Evolutionary conservation across 2,797 vertebrate genomes (phyloP), one percentile per base, ranked within the genome.

Genomic region (Anolis apletophallus): DNA sequence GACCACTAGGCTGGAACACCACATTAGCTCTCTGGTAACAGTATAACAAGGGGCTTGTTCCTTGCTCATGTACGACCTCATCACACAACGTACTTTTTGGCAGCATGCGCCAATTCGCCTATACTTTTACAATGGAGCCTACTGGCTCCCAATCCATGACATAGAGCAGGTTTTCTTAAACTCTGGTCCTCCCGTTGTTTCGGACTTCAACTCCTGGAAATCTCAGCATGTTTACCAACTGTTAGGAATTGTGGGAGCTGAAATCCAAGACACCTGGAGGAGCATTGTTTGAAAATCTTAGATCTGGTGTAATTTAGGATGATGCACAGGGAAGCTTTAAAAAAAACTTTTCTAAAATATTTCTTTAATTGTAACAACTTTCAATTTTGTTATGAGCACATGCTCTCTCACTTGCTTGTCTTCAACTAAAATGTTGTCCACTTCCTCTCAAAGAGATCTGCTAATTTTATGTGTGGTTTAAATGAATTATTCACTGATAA

Each of bases 331-430:
- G 93, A 93, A 86, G 80, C n/a, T n/a, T n/a, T n/a, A n/a, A n/a
- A n/a, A n/a, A n/a, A n/a, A n/a, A n/a, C n/a, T n/a, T 93, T 95
- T 94, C 76, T 88, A 80, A 91, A 94, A 86, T 88, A 85, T 85
- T 88, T 90, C 80, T 88, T 92, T 86, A 81, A 91, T 88, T 93
- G 69, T 50, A 61, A 52, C 87, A 84, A 91, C 93, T 34, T 68
- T 89, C 91, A 91, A 46, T 90, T 86, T 77, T 92, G 94, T 94
- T 92, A 90, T 72, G 90, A 91, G 55, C 76, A 1, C 88, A 80
- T 36, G 14, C 93, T 92, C 93, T 91, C 87, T 93, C 72, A 95
- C 64, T 84, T 94, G 91, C 92, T 86, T 34, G 32, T 8, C 32
- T 93, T 69, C 77, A 55, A 86, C 84, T 92, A 82, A 93, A 94